A percentile compares a stretch with the other conserved stretches of the same genome.
Conservation (phyloP, 1,140 invertebrate genomes). For the Aphaenogaster rudis region DNA sequence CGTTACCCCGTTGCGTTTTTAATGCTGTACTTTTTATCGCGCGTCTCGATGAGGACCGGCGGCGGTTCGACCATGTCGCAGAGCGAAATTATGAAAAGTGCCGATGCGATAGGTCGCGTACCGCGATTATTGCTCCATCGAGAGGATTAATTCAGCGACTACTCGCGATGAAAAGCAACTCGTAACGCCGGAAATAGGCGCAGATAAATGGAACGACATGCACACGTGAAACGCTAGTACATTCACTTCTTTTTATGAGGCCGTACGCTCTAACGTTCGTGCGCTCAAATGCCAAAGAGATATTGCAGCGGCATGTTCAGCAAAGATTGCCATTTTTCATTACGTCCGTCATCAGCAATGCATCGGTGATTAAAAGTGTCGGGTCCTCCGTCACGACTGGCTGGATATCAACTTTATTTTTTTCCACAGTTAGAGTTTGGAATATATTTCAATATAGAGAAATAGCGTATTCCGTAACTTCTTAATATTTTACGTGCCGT, state of each 20-base stretch:
- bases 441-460: neutral
- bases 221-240: neutral
- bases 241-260: neutral
- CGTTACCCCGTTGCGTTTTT: neutral
- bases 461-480: neutral
- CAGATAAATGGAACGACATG: neutral
- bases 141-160: constrained; percentile 16
- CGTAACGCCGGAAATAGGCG: neutral
- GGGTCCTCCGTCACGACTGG: neutral
- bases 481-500: neutral
- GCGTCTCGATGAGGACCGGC: neutral
- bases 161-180: too few relatives aligned
- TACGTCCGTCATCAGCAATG: constrained; percentile 14
- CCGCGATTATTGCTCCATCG: neutral
- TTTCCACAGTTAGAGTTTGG: neutral
- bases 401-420: neutral
- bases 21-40: neutral
- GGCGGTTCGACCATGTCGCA: neutral
- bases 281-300: constrained; percentile 17
- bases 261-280: neutral
- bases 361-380: neutral
- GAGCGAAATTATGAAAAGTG: constrained; percentile 21
- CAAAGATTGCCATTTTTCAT: constrained; percentile 47
- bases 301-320: neutral
- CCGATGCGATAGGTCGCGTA: neutral